A percentile compares a stretch with the other conserved stretches of the same genome.
These are phyloP conservation scores for Drosophila emarginata DNA, from an alignment of 2,888 invertebrate genomes.

Conservation along the genomic window DNA sequence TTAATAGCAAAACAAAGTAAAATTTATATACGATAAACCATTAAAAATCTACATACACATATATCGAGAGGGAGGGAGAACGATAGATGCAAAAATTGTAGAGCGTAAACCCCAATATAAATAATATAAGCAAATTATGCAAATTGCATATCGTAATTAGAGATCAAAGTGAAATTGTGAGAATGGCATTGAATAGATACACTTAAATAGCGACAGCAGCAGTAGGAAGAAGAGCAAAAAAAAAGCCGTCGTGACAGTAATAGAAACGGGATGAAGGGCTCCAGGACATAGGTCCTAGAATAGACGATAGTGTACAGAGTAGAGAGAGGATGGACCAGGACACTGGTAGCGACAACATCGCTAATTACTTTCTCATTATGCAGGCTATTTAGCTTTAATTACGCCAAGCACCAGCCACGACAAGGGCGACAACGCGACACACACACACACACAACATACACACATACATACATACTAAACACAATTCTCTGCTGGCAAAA, in stretches of 20 bases:
- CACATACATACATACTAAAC: constrained; percentile 35
- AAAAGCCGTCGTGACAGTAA: constrained; percentile 19
- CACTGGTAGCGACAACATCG: constrained; percentile 66
- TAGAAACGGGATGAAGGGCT: constrained; percentile 21
- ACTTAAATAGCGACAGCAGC: neutral
- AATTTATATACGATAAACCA: neutral
- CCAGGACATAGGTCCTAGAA: constrained; percentile 16
- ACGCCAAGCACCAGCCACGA: constrained; percentile 69
- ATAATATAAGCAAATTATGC: constrained; percentile 17
- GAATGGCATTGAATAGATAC: constrained; percentile 4
- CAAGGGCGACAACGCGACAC: constrained; percentile 57
- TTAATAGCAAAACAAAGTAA: neutral
- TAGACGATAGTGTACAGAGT: constrained; percentile 4
- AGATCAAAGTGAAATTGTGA: constrained; percentile 20
- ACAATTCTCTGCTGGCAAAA: constrained; percentile 54
- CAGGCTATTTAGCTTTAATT: constrained; percentile 78
- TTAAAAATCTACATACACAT: neutral
- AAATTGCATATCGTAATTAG: constrained; percentile 26
- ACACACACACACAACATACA: constrained; percentile 37
- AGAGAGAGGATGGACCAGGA: constrained; percentile 27
- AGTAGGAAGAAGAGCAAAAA: neutral
- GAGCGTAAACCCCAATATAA: neutral
- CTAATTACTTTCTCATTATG: constrained; percentile 79
- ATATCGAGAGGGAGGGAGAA: no score
- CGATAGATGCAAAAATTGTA: neutral